A percentile compares a stretch with the other conserved stretches of the same genome.
phyloP scores from a whole-genome alignment of 1,140 invertebrate genomes.

The Colletes gigas region DNA sequence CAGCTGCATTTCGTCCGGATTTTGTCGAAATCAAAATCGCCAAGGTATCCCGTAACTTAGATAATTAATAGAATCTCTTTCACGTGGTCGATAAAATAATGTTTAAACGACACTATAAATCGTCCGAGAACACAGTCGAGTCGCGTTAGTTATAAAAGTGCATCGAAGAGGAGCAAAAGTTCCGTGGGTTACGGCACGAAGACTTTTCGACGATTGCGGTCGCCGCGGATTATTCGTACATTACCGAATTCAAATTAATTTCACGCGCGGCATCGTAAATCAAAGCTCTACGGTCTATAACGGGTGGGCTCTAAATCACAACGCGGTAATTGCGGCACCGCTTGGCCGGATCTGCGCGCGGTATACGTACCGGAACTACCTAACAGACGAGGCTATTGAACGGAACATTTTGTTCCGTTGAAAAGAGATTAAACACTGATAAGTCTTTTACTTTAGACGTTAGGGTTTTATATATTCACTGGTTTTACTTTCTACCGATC shows the following conservation, averaged over 20 bases:
- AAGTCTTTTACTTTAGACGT: too few relatives aligned
- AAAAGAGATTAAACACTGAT: constrained; percentile 8
- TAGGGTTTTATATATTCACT: too few relatives aligned
- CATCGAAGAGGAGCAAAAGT: neutral
- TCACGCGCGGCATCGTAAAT: constrained; percentile 69
- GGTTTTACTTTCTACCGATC: too few relatives aligned
- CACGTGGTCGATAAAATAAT: constrained; percentile 26
- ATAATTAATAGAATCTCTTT: constrained; percentile 15
- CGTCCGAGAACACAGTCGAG: too few relatives aligned
- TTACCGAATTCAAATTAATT: constrained; percentile 76
- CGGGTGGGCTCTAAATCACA: constrained; percentile 74
- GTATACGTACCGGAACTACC: constrained; percentile 67
- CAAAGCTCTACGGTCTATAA: constrained; percentile 71
- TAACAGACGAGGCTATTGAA: constrained; percentile 40
- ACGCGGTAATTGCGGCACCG: constrained; percentile 71
- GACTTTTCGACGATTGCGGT: constrained; percentile 5
- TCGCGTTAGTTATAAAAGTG: too few relatives aligned
- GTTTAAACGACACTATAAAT: too few relatives aligned
- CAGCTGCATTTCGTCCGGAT: too few relatives aligned
- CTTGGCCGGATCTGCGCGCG: constrained; percentile 60
- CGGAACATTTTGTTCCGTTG: constrained; percentile 38
- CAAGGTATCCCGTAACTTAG: too few relatives aligned
- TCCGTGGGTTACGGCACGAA: neutral
- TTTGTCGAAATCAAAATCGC: too few relatives aligned
- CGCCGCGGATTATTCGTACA: constrained; percentile 67